Evolutionary conservation across 2,888 invertebrate genomes (phyloP), one percentile per base, ranked within the genome.

Genomic region (Cynaeus angustus): DNA sequence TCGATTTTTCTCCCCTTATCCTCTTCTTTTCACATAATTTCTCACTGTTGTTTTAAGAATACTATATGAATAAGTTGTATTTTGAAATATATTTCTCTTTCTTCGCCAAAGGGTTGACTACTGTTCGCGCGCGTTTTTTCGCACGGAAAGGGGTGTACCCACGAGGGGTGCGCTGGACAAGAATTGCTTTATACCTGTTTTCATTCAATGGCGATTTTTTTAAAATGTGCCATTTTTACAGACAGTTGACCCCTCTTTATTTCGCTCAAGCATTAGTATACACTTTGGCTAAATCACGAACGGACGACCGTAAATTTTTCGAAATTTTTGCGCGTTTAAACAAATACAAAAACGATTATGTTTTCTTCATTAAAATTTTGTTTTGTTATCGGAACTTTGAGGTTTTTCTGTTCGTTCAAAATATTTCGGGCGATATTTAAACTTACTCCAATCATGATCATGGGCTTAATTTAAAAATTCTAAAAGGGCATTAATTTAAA

Each of bases 171-270:
- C 75, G 73, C 75, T 21, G 52, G 26, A 56, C 43, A 59, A 13
- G 76, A 75, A 77, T 72, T 73, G 48, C 62, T 12, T 55, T 68
- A 77, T 83, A 84, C 83, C 83, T 83, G 83, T 83, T 84, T 78
- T 69, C 66, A 80, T 81, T 81, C 75, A 83, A 80, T 62, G 67
- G 74, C 74, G 61, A 70, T 68, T 76, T 82, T 80, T 77, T 78
- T 75, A 77, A 76, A 75, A 72, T 72, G 72, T 68, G 12, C 14
- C 33, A 82, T 81, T 83, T 83, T 83, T 82, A 80, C 83, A 83
- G 82, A 83, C 83, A 62, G 68, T 72, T 81, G 83, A 82, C 83
- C 83, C 79, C 76, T 75, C 73, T 56, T 66, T 71, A 64, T 72
- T 55, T 30, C 48, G 30, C 21, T 13, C 7, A 46, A 61, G 66